Base-by-base conservation (phyloP, 2,113 vertebrate genomes). In the Notothenia coriiceps region DNA sequence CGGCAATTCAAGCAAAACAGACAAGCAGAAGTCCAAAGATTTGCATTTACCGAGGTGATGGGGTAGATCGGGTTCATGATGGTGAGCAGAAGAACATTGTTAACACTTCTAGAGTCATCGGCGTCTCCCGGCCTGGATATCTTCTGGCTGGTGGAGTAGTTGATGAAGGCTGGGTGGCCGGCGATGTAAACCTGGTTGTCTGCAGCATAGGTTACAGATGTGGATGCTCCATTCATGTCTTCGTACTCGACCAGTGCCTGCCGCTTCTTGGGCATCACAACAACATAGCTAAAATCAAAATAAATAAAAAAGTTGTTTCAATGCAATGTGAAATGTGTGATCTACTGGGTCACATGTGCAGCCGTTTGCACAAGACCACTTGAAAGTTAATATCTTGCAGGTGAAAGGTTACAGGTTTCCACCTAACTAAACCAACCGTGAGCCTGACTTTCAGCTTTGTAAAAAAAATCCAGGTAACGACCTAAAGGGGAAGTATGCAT, bases 71-170 rank as follows among this genome's bases (percentile, higher is more conserved):
- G 96, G 80, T 97, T 99, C 92, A 99, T 95, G 81, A 99, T 98
- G 80, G 98, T 99, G 85, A 99, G 97, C 33, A 99, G 95, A 15
- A 99, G 94, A 22, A 99, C 96, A 0, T 97, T 98, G 93, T 99
- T 99, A 59, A 99, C 97, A 0, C 97, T 98, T 1, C 97, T 89
- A 0, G 98, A 97, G 66, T 99, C 98, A 8, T 95, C 95, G 0
- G 96, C 94, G 91, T 99, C 98, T 0, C 97, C 97, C 0, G 98
- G 98, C 0, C 98, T 95, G 0, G 98, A 99, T 71, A 99, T 99
- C 88, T 99, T 99, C 94, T 99, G 98, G 91, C 98, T 99, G 55
- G 98, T 99, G 63, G 98, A 99, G 76, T 98, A 99, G 91, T 99
- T 99, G 79, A 99, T 97, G 20, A 98, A 99, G 15, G 97, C 97